Conservation (phyloP, 2,113 vertebrate species). For the Leucopsar rothschildi region DNA sequence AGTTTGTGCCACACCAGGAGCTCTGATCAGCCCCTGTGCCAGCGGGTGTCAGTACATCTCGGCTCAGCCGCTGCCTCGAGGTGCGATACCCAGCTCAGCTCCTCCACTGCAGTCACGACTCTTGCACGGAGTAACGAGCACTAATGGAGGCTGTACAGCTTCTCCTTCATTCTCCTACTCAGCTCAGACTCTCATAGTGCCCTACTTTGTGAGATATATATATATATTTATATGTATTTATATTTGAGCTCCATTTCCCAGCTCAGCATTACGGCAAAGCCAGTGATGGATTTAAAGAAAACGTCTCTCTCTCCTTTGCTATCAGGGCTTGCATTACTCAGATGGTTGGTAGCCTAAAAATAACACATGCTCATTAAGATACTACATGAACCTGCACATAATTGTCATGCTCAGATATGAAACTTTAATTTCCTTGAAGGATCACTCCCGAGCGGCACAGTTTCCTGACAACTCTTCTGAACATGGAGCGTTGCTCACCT, state of each 20-base stretch:
- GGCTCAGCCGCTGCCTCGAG: neutral
- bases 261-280: neutral
- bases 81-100: neutral
- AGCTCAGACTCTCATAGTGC: neutral
- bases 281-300: neutral
- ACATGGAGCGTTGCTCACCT: rapidly evolving
- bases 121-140: neutral
- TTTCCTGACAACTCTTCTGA: neutral
- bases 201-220: neutral
- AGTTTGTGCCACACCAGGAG: neutral
- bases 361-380: neutral
- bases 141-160: neutral
- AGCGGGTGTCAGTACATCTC: neutral
- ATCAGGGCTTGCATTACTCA: neutral
- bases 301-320: neutral
- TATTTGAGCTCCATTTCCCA: neutral
- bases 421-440: neutral
- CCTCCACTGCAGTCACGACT: neutral
- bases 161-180: neutral
- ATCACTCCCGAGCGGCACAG: neutral
- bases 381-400: neutral
- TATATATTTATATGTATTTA: neutral
- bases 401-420: neutral
- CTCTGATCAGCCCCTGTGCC: neutral
- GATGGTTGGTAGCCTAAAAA: neutral